Evolutionary conservation across 2,888 invertebrate genomes (phyloP).

Genomic region (Halocaridina rubra): DNA sequence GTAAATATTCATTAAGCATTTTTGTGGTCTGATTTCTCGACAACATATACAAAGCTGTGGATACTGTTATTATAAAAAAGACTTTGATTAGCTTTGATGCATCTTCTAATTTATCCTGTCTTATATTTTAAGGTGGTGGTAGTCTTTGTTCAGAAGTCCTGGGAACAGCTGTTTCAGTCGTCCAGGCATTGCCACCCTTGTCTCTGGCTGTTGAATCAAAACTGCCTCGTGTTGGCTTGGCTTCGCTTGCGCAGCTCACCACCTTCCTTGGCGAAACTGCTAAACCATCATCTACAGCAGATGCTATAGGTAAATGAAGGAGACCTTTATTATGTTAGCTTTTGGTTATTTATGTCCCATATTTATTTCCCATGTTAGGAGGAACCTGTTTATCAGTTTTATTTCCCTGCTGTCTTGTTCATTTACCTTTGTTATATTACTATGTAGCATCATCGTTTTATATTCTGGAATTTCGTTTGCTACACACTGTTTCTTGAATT

Average conservation of each 20-base stretch:
- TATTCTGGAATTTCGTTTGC: no score
- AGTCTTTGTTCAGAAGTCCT: conserved; percentile 74
- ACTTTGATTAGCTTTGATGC: neutral
- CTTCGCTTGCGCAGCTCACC: conserved; percentile 72
- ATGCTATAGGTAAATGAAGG: conserved; percentile 69
- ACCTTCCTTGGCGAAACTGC: conserved; percentile 72
- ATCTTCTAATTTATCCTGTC: neutral
- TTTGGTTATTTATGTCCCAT: no score
- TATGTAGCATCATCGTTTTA: no score
- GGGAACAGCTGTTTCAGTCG: conserved; percentile 73
- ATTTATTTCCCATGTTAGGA: no score
- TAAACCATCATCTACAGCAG: conserved; percentile 71
- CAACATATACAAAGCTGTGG: no score
- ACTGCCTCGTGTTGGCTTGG: conserved; percentile 70
- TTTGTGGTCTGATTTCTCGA: no score
- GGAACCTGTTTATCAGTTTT: no score
- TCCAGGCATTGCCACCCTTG: conserved; percentile 73
- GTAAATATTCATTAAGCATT: no score
- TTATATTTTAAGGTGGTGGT: conserved; percentile 66
- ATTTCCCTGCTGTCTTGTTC: no score
- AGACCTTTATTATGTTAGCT: no score
- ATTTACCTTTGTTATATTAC: no score
- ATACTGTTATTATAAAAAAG: neutral
- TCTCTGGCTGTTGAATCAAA: conserved; percentile 74
- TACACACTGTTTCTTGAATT: no score